Evolutionary conservation across 2,888 invertebrate genomes (phyloP).

Genomic region (Hirtodrosophila histrioides): DNA sequence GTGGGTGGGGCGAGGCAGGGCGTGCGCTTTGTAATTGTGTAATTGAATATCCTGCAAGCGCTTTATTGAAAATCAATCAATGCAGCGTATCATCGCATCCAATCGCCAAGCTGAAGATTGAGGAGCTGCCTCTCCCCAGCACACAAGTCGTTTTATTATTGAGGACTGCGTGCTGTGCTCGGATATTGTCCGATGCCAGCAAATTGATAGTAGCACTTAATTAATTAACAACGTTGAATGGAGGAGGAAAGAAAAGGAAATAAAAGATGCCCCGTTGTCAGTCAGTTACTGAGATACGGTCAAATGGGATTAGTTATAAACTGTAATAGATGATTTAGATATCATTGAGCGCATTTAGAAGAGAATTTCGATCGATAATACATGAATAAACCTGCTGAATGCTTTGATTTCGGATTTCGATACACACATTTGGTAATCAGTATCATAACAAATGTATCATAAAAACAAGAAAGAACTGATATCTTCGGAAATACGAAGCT

Average conservation of each 20-base stretch:
- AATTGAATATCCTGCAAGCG: conserved; percentile 52
- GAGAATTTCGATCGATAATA: no score
- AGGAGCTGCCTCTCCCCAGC: conserved; percentile 11
- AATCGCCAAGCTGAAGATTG: conserved; percentile 25
- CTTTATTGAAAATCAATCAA: conserved; percentile 64
- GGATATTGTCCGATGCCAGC: conserved; percentile 46
- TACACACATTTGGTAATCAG: no score
- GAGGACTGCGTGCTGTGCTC: conserved; percentile 42
- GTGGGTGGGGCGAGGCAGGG: conserved; percentile 1
- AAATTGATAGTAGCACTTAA: conserved; percentile 68
- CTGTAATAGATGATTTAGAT: conserved; percentile 18
- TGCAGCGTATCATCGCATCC: conserved; percentile 40
- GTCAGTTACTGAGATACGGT: conserved; percentile 33
- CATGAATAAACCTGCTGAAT: no score
- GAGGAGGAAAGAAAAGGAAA: conserved; percentile 17
- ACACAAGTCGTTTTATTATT: conserved; percentile 15
- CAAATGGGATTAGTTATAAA: conserved; percentile 25
- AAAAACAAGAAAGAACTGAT: no score
- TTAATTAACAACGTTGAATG: conserved; percentile 50
- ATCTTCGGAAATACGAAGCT: no score
- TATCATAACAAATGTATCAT: no score
- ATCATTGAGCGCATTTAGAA: not conserved
- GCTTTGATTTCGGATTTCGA: no score
- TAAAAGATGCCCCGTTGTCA: conserved; percentile 24
- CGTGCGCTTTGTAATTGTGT: conserved; percentile 39